phyloP scores from a whole-genome alignment of 2,888 invertebrate genomes.

The Pachydiplax longipennis region DNA sequence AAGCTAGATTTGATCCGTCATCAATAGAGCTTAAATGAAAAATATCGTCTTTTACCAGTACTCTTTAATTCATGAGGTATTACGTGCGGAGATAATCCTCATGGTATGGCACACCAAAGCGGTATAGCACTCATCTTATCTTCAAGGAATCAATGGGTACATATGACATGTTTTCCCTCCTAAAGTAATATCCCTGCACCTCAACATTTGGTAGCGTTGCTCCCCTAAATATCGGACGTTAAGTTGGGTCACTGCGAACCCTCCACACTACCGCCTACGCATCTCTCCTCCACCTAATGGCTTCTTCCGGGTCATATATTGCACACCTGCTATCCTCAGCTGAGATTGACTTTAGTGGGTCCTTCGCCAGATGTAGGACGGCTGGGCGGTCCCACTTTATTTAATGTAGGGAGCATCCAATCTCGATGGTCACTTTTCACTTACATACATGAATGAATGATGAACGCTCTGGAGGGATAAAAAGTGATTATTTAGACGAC shows the following conservation, averaged over 20 bases:
- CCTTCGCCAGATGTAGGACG: background rate
- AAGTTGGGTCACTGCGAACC: background rate
- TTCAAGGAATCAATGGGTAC: background rate
- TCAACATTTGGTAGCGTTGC: background rate
- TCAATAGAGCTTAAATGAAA: too few species aligned
- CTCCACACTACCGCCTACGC: background rate
- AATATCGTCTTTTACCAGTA: too few species aligned
- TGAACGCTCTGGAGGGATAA: background rate
- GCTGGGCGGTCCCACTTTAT: background rate
- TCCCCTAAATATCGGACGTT: background rate
- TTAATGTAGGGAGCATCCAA: background rate
- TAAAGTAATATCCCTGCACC: background rate
- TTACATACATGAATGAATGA: background rate
- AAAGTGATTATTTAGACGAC: background rate
- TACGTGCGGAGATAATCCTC: background rate
- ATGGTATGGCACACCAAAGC: background rate
- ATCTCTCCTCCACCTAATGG: background rate
- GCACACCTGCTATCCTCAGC: conserved; percentile 18
- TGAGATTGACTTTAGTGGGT: background rate
- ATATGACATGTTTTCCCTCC: background rate
- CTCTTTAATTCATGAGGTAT: background rate
- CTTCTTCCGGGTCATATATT: background rate
- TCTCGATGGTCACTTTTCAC: background rate
- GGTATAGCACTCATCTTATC: background rate
- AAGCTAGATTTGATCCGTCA: too few species aligned